Conservation (phyloP, 1,140 invertebrate species). For the Drosophila repletoides region DNA sequence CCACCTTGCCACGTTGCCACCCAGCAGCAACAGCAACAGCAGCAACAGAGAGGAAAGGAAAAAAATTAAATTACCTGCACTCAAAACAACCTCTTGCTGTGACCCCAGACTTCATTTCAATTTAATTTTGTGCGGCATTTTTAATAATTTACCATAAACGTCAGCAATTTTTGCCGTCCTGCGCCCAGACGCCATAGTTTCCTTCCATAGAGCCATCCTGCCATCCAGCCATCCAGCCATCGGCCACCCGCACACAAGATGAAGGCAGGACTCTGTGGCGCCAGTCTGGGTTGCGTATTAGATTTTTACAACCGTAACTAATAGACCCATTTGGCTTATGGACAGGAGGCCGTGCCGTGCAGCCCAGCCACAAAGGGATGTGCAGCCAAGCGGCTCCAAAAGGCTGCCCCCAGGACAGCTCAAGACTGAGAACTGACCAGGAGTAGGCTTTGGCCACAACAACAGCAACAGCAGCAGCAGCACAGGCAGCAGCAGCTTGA, state of each 20-base stretch:
- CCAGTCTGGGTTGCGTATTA: constrained; percentile 71
- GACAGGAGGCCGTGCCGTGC: constrained; percentile 50
- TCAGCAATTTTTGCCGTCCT: constrained; percentile 50
- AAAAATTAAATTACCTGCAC: constrained; percentile 69
- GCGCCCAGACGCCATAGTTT: constrained; percentile 32
- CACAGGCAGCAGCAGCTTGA: constrained; percentile 53
- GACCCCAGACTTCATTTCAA: constrained; percentile 57
- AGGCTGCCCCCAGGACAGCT: neutral
- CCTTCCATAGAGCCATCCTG: too few relatives aligned
- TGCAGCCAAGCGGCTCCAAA: constrained; percentile 27
- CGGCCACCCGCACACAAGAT: constrained; percentile 8
- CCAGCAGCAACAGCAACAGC: constrained; percentile 8
- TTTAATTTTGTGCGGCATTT: constrained; percentile 71
- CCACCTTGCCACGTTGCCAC: too few relatives aligned
- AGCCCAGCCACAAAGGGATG: constrained; percentile 37
- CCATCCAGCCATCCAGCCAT: too few relatives aligned
- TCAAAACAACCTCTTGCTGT: constrained; percentile 43
- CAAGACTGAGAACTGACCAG: constrained; percentile 3
- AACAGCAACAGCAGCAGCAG: constrained; percentile 1
- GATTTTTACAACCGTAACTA: constrained; percentile 81
- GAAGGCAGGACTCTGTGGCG: constrained; percentile 48
- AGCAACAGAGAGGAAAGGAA: constrained; percentile 1
- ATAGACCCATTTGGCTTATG: constrained; percentile 80
- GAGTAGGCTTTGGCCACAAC: too few relatives aligned
- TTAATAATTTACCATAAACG: constrained; percentile 81